These are phyloP conservation scores for Seriola quinqueradiata DNA, from an alignment of 2,113 vertebrate genomes.

Conservation along the genomic window DNA sequence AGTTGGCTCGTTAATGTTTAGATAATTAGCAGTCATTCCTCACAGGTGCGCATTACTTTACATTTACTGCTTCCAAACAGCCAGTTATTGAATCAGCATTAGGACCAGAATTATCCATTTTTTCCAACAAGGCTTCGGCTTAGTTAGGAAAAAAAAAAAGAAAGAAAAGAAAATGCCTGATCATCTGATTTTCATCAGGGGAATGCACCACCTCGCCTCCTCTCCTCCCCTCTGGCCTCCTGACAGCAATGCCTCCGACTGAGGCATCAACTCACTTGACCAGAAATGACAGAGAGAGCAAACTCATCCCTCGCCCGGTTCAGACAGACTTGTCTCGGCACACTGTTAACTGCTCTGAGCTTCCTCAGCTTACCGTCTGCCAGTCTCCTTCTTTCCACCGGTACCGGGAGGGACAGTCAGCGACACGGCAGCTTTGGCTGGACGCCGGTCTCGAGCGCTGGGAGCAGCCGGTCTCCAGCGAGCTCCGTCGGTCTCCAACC, in stretches of 20 bases:
- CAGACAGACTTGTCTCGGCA: not conserved
- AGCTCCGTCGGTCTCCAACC: slow-evolving; percentile 71
- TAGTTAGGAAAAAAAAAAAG: not conserved
- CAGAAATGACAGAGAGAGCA: slow-evolving; percentile 28
- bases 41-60: not conserved
- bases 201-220: slow-evolving; percentile 35
- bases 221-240: slow-evolving; percentile 39
- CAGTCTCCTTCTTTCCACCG: slow-evolving; percentile 89
- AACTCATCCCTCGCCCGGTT: slow-evolving; percentile 1
- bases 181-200: slow-evolving; percentile 74
- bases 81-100: not conserved
- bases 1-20: not conserved
- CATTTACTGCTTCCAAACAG: not conserved
- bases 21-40: not conserved
- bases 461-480: slow-evolving; percentile 84
- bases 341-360: not conserved
- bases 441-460: slow-evolving; percentile 80
- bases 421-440: slow-evolving; percentile 85
- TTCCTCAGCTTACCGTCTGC: slow-evolving; percentile 87
- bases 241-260: slow-evolving; percentile 46
- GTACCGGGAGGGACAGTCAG: slow-evolving; percentile 84
- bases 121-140: not conserved
- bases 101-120: not conserved
- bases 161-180: not conserved
- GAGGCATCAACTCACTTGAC: slow-evolving; percentile 29